phyloP scores from a whole-genome alignment of 2,888 invertebrate species.

The Drosophila putrida region DNA sequence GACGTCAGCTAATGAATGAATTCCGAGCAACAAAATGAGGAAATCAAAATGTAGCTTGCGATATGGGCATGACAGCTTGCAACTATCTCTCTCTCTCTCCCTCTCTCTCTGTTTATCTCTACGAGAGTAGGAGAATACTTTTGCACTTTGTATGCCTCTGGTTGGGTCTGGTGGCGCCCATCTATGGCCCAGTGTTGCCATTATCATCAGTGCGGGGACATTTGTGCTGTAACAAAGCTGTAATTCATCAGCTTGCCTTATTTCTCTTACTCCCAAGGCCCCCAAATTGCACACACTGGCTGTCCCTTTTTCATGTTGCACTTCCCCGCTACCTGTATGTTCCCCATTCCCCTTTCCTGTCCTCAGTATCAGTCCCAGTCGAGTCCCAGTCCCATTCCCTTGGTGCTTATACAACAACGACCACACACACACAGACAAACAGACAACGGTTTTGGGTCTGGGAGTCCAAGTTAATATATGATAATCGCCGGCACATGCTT shows the following conservation, averaged over 20 bases:
- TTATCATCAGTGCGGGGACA: constrained; percentile 36
- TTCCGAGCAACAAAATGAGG: constrained; percentile 48
- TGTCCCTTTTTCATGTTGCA: constrained; percentile 7
- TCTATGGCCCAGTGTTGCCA: constrained; percentile 12
- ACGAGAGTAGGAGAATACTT: too few species aligned
- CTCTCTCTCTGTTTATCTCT: too few species aligned
- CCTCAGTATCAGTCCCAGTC: constrained; percentile 2
- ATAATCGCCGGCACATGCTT: constrained; percentile 61
- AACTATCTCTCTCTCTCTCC: background rate
- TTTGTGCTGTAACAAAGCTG: constrained; percentile 42
- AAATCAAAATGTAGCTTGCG: constrained; percentile 46
- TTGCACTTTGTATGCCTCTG: constrained; percentile 1
- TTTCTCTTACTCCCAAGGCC: background rate
- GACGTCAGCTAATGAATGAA: constrained; percentile 70
- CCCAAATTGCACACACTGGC: constrained; percentile 35
- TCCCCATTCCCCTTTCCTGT: background rate
- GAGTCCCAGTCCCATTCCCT: constrained; percentile 2
- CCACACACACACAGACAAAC: background rate
- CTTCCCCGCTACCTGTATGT: too few species aligned
- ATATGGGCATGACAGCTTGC: constrained; percentile 42
- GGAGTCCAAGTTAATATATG: constrained; percentile 61
- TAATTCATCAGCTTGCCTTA: constrained; percentile 49
- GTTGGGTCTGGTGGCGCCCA: constrained; percentile 1
- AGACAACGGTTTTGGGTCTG: constrained; percentile 19
- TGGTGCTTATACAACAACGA: constrained; percentile 22